Conservation (phyloP, 2,888 invertebrate species). For the Archips xylosteana region DNA sequence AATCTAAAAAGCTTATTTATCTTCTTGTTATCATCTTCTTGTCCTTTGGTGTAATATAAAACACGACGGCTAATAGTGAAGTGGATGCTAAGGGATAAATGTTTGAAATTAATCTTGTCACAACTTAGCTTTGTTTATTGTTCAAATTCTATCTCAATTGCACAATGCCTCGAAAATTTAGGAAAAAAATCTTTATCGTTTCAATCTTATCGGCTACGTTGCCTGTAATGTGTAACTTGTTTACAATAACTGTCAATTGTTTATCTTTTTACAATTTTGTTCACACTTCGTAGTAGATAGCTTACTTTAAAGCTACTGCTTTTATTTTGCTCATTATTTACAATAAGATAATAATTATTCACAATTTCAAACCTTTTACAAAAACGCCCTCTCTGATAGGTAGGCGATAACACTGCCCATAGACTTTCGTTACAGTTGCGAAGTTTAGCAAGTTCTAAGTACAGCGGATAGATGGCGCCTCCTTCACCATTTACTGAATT, state of each 20-base stretch:
- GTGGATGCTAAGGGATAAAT: neutral
- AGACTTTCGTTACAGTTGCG: neutral
- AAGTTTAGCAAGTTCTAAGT: neutral
- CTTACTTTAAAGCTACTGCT: neutral
- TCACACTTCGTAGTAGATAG: neutral
- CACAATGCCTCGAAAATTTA: neutral
- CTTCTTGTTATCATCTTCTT: no score
- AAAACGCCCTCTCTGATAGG: constrained; percentile 25
- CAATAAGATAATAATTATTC: neutral
- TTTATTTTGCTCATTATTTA: neutral
- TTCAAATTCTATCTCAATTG: neutral
- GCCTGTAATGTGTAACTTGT: neutral
- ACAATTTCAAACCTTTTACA: neutral
- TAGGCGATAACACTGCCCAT: neutral
- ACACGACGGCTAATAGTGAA: neutral
- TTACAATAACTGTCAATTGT: neutral
- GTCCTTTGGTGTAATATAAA: no score
- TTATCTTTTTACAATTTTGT: neutral
- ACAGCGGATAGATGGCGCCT: constrained; percentile 24
- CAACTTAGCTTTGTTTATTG: neutral
- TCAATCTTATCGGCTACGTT: neutral
- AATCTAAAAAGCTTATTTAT: no score
- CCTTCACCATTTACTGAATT: neutral
- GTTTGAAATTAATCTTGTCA: neutral
- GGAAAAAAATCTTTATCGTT: neutral